Conservation (phyloP, 2,888 invertebrate species). For the Meliscaeva auricollis region DNA sequence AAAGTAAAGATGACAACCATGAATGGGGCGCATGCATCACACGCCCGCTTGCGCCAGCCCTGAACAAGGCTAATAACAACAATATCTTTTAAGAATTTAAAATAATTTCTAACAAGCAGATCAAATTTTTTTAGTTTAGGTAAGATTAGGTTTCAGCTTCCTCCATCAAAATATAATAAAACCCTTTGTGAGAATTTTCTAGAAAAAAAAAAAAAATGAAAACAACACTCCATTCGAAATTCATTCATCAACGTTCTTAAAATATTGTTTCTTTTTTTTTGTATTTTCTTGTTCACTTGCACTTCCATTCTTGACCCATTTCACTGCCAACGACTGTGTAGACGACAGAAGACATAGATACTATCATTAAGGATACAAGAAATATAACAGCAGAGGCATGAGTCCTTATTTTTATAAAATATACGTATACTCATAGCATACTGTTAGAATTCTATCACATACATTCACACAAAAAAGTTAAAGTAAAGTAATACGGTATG, state of each 20-base stretch:
- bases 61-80: too few relatives aligned
- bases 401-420: background rate
- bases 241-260: slow-evolving; percentile 45
- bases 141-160: too few relatives aligned
- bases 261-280: slow-evolving; percentile 8
- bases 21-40: too few relatives aligned
- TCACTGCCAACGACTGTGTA: slow-evolving; percentile 42
- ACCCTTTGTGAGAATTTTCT: too few relatives aligned
- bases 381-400: slow-evolving; percentile 6
- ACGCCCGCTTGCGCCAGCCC: too few relatives aligned
- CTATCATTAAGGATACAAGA: slow-evolving; percentile 62
- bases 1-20: too few relatives aligned
- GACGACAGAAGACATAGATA: slow-evolving; percentile 43
- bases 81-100: too few relatives aligned
- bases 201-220: background rate
- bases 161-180: too few relatives aligned
- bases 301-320: slow-evolving; percentile 69
- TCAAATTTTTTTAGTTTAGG: too few relatives aligned
- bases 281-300: background rate
- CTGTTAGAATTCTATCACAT: too few relatives aligned
- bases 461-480: background rate
- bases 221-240: slow-evolving; percentile 50
- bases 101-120: too few relatives aligned
- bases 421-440: background rate
- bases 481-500: slow-evolving; percentile 53